These are phyloP conservation scores for Chymomyza fuscimana DNA, from an alignment of 2,888 invertebrate genomes.

Conservation along the genomic window DNA sequence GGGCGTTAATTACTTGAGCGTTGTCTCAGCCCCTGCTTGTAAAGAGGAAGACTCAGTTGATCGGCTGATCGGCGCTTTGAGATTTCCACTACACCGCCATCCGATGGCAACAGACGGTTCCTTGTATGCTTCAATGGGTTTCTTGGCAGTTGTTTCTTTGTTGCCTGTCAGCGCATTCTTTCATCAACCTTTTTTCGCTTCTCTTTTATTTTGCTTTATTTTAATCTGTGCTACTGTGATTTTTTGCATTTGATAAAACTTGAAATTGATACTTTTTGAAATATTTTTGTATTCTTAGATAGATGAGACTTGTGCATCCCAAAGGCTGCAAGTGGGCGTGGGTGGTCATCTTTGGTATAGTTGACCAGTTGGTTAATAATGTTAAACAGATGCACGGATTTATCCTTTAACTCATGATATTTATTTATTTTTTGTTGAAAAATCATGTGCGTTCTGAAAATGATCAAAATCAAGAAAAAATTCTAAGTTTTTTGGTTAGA, in stretches of 20 bases:
- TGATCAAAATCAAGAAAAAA: no score
- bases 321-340: conserved; percentile 41
- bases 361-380: background rate
- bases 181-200: conserved; percentile 32
- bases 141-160: conserved; percentile 18
- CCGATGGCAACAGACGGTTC: background rate
- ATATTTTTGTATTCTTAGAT: conserved; percentile 5
- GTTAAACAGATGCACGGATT: background rate
- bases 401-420: background rate
- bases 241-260: conserved; percentile 54
- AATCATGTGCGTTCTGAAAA: no score
- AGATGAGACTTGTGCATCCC: background rate
- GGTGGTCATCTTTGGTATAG: conserved; percentile 41
- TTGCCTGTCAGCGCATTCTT: conserved; percentile 2
- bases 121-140: conserved; percentile 52
- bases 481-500: no score
- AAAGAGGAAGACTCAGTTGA: conserved; percentile 1
- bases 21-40: conserved; percentile 26
- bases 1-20: conserved; percentile 63
- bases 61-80: conserved; percentile 50
- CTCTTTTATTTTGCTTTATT: conserved; percentile 55
- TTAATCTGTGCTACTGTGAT: conserved; percentile 60
- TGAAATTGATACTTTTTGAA: conserved; percentile 63
- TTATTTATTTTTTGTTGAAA: no score
- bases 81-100: conserved; percentile 38